A percentile compares a stretch with the other conserved stretches of the same genome.
These are phyloP conservation scores for Leptopilina myrica DNA, from an alignment of 2,888 invertebrate genomes.

Conservation along the genomic window DNA sequence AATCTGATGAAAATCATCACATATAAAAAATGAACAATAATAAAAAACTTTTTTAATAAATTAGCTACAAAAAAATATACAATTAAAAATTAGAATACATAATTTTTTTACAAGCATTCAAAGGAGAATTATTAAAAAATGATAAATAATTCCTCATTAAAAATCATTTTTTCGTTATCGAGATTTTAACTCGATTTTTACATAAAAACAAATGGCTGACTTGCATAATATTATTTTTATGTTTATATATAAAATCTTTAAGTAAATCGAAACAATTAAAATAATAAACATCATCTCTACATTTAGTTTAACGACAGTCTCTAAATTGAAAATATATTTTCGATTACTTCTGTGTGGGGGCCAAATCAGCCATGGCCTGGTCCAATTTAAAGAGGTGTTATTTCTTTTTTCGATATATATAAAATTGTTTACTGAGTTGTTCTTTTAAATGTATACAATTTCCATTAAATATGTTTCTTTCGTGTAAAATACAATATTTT, in stretches of 20 bases:
- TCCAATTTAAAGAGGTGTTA: slow-evolving; percentile 18
- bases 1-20: slow-evolving; percentile 51
- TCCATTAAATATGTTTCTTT: slow-evolving; percentile 69
- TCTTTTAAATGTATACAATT: slow-evolving; percentile 64
- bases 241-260: slow-evolving; percentile 1
- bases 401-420: slow-evolving; percentile 8
- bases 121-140: slow-evolving; percentile 2
- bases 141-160: slow-evolving; percentile 2
- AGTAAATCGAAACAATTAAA: background rate
- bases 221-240: background rate
- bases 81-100: slow-evolving; percentile 45
- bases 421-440: slow-evolving; percentile 48
- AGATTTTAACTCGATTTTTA: background rate
- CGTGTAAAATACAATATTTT: slow-evolving; percentile 64
- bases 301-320: background rate
- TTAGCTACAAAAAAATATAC: slow-evolving; percentile 64
- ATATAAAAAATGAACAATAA: slow-evolving; percentile 54
- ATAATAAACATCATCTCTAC: slow-evolving; percentile 5
- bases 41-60: slow-evolving; percentile 62
- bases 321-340: slow-evolving; percentile 36
- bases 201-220: slow-evolving; percentile 28
- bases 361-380: slow-evolving; percentile 38
- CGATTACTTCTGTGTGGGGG: slow-evolving; percentile 29
- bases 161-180: slow-evolving; percentile 8
- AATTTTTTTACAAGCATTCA: slow-evolving; percentile 12